These are phyloP conservation scores for Myxocyprinus asiaticus DNA, from an alignment of 2,113 vertebrate species.

Conservation along the genomic window DNA sequence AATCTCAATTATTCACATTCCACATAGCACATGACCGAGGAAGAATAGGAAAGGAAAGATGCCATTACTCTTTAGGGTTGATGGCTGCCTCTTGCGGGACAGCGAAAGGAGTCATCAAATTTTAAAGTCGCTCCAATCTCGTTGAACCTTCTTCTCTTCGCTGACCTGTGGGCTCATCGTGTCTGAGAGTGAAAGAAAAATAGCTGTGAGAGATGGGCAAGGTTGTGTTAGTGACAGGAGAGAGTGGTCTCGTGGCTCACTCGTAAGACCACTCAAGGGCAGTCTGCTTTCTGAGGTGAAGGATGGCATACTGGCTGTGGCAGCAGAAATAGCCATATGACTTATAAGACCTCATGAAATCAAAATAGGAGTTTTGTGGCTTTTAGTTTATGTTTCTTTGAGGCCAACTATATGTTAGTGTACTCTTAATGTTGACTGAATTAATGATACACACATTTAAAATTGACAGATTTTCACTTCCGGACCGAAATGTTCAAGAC, in stretches of 20 bases:
- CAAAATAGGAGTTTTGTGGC: too few relatives aligned
- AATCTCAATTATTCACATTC: conserved; percentile 25
- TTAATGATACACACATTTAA: too few relatives aligned
- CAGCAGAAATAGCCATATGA: not conserved
- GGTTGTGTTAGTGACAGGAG: not conserved
- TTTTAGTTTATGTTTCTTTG: too few relatives aligned
- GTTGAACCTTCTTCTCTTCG: conserved; percentile 56
- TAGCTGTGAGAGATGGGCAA: conserved; percentile 30
- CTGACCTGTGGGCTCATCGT: conserved; percentile 41
- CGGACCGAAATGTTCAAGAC: too few relatives aligned
- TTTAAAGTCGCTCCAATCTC: conserved; percentile 61
- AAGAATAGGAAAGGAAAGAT: conserved; percentile 16
- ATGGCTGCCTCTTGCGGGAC: conserved; percentile 43
- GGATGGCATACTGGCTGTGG: not conserved
- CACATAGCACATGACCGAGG: conserved; percentile 11
- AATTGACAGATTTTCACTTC: too few relatives aligned
- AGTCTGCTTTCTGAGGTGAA: not conserved
- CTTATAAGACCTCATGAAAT: not conserved
- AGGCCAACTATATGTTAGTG: too few relatives aligned
- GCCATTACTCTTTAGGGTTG: conserved; percentile 52
- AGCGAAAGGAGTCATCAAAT: conserved; percentile 58
- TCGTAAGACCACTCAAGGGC: not conserved
- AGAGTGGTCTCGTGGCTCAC: not conserved
- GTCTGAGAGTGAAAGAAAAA: conserved; percentile 51
- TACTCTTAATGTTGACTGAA: too few relatives aligned